phyloP scores from a whole-genome alignment of 1,140 invertebrate genomes.

The Tetraneura akinire region DNA sequence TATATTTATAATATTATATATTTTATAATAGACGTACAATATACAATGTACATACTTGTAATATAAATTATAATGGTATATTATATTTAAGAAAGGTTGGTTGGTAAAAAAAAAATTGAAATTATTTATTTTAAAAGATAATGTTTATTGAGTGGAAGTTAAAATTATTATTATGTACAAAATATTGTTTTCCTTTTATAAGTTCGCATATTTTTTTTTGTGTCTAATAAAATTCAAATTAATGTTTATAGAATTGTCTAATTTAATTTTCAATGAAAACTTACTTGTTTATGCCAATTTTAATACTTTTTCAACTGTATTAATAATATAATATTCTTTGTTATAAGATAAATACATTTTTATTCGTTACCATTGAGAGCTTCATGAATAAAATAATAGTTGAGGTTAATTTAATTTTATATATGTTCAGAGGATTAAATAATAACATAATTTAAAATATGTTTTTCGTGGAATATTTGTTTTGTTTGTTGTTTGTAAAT shows the following conservation, averaged over 20 bases:
- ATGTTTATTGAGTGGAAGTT: conserved; percentile 1
- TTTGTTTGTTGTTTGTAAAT: conserved; percentile 19
- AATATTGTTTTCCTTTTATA: neutral
- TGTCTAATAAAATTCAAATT: neutral
- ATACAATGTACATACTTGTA: no score
- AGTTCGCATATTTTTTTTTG: conserved; percentile 4
- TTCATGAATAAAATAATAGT: conserved; percentile 40
- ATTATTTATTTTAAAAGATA: conserved; percentile 18
- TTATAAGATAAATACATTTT: conserved; percentile 1
- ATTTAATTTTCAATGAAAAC: conserved; percentile 12
- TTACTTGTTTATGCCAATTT: conserved; percentile 32
- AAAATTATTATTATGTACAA: neutral
- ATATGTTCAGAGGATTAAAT: conserved; percentile 29
- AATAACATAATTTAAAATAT: conserved; percentile 35
- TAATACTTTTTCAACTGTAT: conserved; percentile 23
- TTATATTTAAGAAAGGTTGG: neutral
- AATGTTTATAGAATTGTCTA: neutral
- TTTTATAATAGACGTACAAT: no score
- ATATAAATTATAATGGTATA: no score
- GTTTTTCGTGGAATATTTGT: conserved; percentile 1
- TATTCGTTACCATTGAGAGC: neutral
- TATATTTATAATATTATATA: no score
- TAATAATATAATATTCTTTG: conserved; percentile 1
- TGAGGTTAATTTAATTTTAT: conserved; percentile 7
- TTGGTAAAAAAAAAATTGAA: conserved; percentile 23